Evolutionary conservation across 2,888 invertebrate genomes (phyloP).

Genomic region (Pardosa pseudoannulata): DNA sequence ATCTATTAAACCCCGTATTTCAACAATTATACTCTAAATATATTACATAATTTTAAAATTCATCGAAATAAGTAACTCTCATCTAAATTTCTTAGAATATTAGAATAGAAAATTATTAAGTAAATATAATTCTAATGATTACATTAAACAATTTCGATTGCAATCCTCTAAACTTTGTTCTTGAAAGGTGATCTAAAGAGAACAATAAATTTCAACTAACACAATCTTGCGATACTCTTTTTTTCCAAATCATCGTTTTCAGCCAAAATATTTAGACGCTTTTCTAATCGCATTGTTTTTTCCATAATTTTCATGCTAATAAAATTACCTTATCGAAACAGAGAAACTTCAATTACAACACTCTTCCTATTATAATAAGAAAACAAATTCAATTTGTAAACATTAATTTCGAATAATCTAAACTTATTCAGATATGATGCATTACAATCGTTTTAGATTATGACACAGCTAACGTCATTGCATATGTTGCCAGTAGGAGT

Average conservation of each 20-base stretch:
- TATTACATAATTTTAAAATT: background rate
- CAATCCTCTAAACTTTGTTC: background rate
- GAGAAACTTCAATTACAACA: background rate
- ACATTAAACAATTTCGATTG: background rate
- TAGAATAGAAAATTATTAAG: background rate
- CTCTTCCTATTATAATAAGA: background rate
- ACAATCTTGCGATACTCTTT: background rate
- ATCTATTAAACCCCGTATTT: background rate
- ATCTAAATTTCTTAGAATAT: background rate
- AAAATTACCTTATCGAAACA: background rate
- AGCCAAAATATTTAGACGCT: background rate
- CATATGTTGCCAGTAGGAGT: too few species aligned
- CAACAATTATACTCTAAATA: background rate
- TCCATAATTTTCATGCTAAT: background rate
- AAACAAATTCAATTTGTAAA: background rate
- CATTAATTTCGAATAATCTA: background rate
- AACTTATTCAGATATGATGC: background rate
- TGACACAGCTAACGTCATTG: too few species aligned
- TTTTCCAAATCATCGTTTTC: background rate
- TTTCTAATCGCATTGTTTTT: background rate
- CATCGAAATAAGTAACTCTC: background rate
- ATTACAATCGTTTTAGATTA: background rate
- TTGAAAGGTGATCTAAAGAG: background rate
- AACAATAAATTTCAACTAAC: background rate
- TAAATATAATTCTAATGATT: conserved; percentile 1